Evolutionary conservation across 1,140 invertebrate species (phyloP).

Genomic region (Atopsyche davidsoni): DNA sequence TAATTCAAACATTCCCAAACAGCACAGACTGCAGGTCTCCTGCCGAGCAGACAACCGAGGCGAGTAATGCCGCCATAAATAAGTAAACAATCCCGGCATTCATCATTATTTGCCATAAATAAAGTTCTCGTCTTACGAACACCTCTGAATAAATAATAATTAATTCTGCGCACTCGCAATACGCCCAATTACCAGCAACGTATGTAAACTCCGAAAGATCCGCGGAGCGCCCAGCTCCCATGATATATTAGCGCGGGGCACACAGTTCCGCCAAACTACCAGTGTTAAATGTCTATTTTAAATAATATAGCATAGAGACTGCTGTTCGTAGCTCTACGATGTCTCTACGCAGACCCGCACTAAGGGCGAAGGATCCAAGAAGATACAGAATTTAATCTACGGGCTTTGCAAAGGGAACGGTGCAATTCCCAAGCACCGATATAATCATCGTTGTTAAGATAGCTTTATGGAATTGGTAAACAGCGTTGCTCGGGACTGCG

Average conservation of each 20-base stretch:
- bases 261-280: slow-evolving; percentile 2
- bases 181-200: slow-evolving; percentile 14
- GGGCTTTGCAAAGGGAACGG: too few relatives aligned
- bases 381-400: too few relatives aligned
- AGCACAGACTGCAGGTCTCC: too few relatives aligned
- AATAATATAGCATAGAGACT: slow-evolving; percentile 13
- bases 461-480: too few relatives aligned
- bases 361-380: too few relatives aligned
- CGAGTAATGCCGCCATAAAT: slow-evolving; percentile 1
- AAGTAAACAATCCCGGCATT: slow-evolving; percentile 1
- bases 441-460: too few relatives aligned
- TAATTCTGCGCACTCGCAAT: slow-evolving; percentile 6
- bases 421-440: too few relatives aligned
- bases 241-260: slow-evolving; percentile 10
- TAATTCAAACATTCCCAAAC: too few relatives aligned
- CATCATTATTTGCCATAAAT: slow-evolving; percentile 8
- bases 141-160: slow-evolving; percentile 20
- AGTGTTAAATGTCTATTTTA: slow-evolving; percentile 15
- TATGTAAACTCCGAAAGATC: slow-evolving; percentile 12
- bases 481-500: too few relatives aligned
- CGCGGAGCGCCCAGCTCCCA: slow-evolving; percentile 6
- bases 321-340: too few relatives aligned
- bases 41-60: neutral
- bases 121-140: slow-evolving; percentile 6
- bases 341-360: too few relatives aligned